phyloP scores from a whole-genome alignment of 2,113 vertebrate genomes.

The Orycteropus afer region DNA sequence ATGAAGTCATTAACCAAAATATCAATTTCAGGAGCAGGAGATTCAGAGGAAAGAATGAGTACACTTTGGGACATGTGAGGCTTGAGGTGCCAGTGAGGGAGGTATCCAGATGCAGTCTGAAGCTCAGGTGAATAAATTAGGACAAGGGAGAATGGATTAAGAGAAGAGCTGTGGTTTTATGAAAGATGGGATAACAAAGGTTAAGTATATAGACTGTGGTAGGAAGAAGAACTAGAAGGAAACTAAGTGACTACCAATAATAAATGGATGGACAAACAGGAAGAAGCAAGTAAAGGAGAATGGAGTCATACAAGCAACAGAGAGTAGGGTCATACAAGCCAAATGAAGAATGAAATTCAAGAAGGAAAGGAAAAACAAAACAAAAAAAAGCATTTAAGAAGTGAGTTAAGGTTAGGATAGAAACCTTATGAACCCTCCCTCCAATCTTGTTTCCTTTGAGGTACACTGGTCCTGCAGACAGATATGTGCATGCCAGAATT shows the following conservation, averaged over 20 bases:
- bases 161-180: not conserved
- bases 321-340: not conserved
- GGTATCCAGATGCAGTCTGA: not conserved
- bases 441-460: not conserved
- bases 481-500: not conserved
- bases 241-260: not conserved
- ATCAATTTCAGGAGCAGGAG: not conserved
- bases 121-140: not conserved
- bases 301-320: not conserved
- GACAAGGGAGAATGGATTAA: not conserved
- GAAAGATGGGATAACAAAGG: not conserved
- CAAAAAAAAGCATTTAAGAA: not conserved
- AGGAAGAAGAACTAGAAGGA: not conserved
- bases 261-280: not conserved
- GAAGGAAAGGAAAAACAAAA: not conserved
- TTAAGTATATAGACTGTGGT: not conserved
- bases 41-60: not conserved
- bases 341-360: not conserved
- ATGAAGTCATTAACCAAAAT: conserved; percentile 16
- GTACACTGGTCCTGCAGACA: not conserved
- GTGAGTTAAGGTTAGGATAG: not conserved
- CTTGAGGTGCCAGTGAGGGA: not conserved
- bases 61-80: not conserved
- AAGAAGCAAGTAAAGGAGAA: not conserved
- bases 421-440: not conserved